Conservation (phyloP, 2,797 vertebrate genomes). For the Sarcophilus harrisii region DNA sequence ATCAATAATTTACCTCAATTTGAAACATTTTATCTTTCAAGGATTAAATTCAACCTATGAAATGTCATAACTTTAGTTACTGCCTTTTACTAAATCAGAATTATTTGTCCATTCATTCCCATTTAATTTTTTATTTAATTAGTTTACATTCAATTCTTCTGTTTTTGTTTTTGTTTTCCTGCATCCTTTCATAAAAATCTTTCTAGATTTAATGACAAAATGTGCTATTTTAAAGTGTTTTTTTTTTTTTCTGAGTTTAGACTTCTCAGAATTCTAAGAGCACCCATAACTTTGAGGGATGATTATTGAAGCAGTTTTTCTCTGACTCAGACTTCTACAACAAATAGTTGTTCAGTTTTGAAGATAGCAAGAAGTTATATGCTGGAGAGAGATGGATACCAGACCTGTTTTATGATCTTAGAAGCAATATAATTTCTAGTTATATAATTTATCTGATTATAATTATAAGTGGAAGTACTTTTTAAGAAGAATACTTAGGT, state of each 20-base stretch:
- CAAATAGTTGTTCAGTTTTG: neutral
- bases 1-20: neutral
- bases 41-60: neutral
- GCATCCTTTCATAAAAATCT: neutral
- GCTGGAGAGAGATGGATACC: neutral
- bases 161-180: neutral
- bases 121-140: neutral
- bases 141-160: neutral
- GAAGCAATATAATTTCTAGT: neutral
- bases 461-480: neutral
- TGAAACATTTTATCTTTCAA: neutral
- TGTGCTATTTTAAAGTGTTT: neutral
- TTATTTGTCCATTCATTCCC: neutral
- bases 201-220: neutral
- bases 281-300: neutral
- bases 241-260: neutral
- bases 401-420: neutral
- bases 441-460: neutral
- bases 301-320: neutral
- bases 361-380: neutral
- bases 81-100: neutral
- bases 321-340: neutral
- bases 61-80: neutral
- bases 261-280: neutral
- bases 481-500: neutral